A percentile compares a stretch with the other conserved stretches of the same genome.
phyloP scores from a whole-genome alignment of 1,140 invertebrate genomes.

The Macrostomum lignano region DNA sequence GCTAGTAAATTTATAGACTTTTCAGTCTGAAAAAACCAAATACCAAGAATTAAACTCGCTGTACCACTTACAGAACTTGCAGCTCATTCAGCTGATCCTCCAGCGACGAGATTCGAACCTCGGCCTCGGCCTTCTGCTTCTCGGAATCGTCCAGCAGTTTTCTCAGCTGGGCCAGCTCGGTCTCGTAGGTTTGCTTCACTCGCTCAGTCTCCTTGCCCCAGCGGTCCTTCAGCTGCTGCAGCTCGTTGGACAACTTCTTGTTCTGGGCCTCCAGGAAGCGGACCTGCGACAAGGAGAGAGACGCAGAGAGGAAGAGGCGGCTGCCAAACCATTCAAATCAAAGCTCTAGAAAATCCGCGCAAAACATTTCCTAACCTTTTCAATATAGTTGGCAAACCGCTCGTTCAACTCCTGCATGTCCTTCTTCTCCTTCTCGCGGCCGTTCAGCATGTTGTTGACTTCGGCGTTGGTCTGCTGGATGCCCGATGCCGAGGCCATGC shows the following conservation, averaged over 20 bases:
- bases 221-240: conserved; percentile 25
- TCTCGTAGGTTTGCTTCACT: conserved; percentile 30
- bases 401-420: conserved; percentile 10
- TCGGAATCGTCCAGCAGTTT: conserved; percentile 19
- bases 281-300: conserved; percentile 4
- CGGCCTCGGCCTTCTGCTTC: conserved; percentile 17
- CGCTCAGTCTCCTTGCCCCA: conserved; percentile 29
- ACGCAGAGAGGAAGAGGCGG: not conserved
- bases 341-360: no score
- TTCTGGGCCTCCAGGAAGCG: conserved; percentile 30
- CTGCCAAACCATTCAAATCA: not conserved
- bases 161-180: conserved; percentile 22
- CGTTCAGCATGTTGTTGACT: conserved; percentile 1
- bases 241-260: conserved; percentile 27
- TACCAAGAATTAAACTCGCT: no score
- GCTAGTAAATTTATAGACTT: not conserved
- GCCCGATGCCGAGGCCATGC: no score
- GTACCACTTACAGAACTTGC: not conserved
- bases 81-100: not conserved
- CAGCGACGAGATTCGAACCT: conserved; percentile 14
- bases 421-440: conserved; percentile 9
- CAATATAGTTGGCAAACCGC: conserved; percentile 10
- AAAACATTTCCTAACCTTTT: conserved; percentile 3
- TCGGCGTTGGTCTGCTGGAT: no score
- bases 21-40: no score